Evolutionary conservation across 37 sponge, comb jelly and placozoan genomes (phyloP).

Genomic region (Theonella swinhoei): DNA sequence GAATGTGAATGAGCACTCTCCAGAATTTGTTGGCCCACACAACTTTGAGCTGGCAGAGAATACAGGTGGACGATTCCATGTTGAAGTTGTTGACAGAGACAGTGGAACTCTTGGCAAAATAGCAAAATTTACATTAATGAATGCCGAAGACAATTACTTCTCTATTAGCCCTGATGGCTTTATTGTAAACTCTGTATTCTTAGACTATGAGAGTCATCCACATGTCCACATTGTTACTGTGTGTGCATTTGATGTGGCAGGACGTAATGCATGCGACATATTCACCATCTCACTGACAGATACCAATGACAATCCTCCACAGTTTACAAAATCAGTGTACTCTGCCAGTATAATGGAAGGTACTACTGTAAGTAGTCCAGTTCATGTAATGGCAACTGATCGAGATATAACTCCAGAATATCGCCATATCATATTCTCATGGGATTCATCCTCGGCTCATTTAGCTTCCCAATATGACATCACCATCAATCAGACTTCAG

Average conservation of each 20-base stretch:
- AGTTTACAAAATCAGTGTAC: constrained; percentile 26
- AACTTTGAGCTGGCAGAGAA: constrained; percentile 46
- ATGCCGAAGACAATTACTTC: constrained; percentile 8
- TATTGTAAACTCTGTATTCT: constrained; percentile 6
- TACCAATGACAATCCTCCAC: constrained; percentile 59
- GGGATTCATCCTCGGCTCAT: neutral
- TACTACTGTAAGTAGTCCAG: neutral
- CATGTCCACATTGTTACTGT: constrained; percentile 28
- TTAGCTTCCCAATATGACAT: constrained; percentile 12
- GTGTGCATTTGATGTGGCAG: constrained; percentile 49
- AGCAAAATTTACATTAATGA: constrained; percentile 9
- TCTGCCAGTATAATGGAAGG: constrained; percentile 25
- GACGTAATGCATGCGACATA: neutral
- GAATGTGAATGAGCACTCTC: constrained; percentile 57
- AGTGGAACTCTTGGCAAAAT: constrained; percentile 24
- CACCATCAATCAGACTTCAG: neutral
- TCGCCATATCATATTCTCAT: constrained; percentile 14
- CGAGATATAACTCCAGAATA: constrained; percentile 10
- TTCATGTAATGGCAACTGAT: constrained; percentile 32
- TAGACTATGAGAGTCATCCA: constrained; percentile 51
- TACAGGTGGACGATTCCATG: constrained; percentile 1
- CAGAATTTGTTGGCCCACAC: constrained; percentile 39
- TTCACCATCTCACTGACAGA: constrained; percentile 40
- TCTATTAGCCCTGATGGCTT: constrained; percentile 25
- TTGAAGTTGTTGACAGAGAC: constrained; percentile 51